Evolutionary conservation across 2,113 vertebrate species (phyloP).

Genomic region (Saguinus midas): DNA sequence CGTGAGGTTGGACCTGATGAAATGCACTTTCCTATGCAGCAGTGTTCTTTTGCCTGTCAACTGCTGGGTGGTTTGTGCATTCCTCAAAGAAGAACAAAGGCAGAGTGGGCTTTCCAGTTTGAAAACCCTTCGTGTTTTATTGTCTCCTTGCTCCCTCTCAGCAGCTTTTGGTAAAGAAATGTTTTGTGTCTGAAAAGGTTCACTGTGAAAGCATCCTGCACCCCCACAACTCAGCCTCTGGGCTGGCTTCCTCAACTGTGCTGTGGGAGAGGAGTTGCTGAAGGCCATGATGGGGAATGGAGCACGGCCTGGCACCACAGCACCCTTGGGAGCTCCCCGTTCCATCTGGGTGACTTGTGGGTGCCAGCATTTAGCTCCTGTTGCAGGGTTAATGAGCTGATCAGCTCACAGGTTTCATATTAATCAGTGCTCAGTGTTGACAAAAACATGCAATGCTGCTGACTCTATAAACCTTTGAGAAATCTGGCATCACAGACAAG

Average conservation of each 20-base stretch:
- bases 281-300: not conserved
- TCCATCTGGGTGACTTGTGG: not conserved
- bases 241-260: not conserved
- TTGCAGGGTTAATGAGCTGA: not conserved
- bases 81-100: constrained; percentile 46
- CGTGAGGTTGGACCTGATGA: not conserved
- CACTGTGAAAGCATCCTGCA: not conserved
- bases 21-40: not conserved
- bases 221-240: not conserved
- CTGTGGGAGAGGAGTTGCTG: not conserved
- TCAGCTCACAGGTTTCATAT: not conserved
- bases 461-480: not conserved
- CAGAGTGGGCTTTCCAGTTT: not conserved
- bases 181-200: not conserved
- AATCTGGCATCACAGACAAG: not conserved
- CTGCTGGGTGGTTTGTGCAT: not conserved
- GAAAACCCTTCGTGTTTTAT: not conserved
- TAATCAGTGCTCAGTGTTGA: not conserved
- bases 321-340: not conserved
- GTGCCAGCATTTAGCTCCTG: not conserved
- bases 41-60: not conserved
- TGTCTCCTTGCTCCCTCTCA: not conserved
- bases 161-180: constrained; percentile 35
- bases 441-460: not conserved
- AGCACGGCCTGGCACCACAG: not conserved